Evolutionary conservation across 1,140 invertebrate species (phyloP).

Genomic region (Venturia canescens): DNA sequence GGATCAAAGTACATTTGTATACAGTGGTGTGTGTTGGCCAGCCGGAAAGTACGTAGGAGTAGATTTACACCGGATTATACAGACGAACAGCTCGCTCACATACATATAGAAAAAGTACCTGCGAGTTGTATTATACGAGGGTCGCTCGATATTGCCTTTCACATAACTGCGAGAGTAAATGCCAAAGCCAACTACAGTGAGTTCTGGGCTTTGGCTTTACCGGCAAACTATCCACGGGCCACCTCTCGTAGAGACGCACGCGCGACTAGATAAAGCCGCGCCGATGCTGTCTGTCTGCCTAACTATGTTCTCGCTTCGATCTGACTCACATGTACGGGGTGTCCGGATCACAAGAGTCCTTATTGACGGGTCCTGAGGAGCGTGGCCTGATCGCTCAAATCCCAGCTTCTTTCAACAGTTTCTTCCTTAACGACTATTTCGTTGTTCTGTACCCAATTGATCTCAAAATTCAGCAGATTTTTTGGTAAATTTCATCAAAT

Average conservation of each 20-base stretch:
- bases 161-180: conserved; percentile 76
- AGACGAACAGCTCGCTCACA: conserved; percentile 59
- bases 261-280: conserved; percentile 22
- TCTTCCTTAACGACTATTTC: too few relatives aligned
- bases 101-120: conserved; percentile 40
- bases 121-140: conserved; percentile 33
- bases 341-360: not conserved
- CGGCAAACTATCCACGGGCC: conserved; percentile 55
- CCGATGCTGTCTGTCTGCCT: conserved; percentile 7
- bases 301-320: not conserved
- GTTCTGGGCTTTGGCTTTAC: not conserved
- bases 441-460: too few relatives aligned
- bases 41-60: conserved; percentile 10
- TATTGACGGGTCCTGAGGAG: too few relatives aligned
- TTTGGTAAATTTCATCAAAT: too few relatives aligned
- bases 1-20: not conserved
- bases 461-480: too few relatives aligned
- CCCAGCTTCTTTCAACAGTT: too few relatives aligned
- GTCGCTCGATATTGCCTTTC: conserved; percentile 71
- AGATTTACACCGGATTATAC: not conserved
- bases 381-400: too few relatives aligned
- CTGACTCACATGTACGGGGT: not conserved
- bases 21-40: conserved; percentile 8
- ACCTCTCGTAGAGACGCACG: conserved; percentile 53
- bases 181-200: conserved; percentile 59